Evolutionary conservation across 2,797 vertebrate genomes (phyloP).

Genomic region (Antennarius maculatus): DNA sequence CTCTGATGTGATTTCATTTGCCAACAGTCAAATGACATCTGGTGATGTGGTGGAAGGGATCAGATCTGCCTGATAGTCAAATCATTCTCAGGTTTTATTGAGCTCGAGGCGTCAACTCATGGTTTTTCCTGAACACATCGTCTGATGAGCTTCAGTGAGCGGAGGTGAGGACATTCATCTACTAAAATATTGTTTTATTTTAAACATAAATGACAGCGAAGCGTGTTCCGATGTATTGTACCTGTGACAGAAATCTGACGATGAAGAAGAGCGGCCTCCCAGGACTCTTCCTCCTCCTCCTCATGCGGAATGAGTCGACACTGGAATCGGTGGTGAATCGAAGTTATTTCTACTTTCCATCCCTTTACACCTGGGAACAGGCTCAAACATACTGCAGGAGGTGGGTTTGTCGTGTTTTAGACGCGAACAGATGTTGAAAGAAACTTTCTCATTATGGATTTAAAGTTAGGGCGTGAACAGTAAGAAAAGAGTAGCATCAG

Average conservation of each 20-base stretch:
- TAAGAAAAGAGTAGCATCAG: too few relatives aligned
- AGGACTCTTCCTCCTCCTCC: conserved; percentile 32
- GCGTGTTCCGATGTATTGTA: neutral
- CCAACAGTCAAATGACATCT: conserved; percentile 46
- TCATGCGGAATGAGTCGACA: conserved; percentile 2
- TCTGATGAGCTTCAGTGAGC: neutral
- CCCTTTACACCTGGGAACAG: accelerated
- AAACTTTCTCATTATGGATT: too few relatives aligned
- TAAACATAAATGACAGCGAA: neutral
- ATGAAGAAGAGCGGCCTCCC: conserved; percentile 1
- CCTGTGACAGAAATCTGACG: conserved; percentile 2
- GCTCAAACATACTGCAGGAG: conserved; percentile 30
- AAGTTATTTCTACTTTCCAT: accelerated
- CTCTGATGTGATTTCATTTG: conserved; percentile 26
- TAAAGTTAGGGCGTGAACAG: too few relatives aligned
- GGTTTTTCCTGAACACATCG: too few relatives aligned
- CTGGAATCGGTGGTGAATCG: conserved; percentile 15
- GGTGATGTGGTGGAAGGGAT: neutral
- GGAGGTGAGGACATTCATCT: neutral
- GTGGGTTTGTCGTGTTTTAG: neutral
- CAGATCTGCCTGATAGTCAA: conserved; percentile 21
- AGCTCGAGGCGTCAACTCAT: neutral
- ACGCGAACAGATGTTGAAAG: too few relatives aligned
- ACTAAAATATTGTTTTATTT: too few relatives aligned
- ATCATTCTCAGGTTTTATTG: neutral